Percentiles rank a stretch among this genome's conserved stretches.
These are phyloP conservation scores for Nicator chloris DNA, from an alignment of 2,113 vertebrate genomes.

Conservation along the genomic window DNA sequence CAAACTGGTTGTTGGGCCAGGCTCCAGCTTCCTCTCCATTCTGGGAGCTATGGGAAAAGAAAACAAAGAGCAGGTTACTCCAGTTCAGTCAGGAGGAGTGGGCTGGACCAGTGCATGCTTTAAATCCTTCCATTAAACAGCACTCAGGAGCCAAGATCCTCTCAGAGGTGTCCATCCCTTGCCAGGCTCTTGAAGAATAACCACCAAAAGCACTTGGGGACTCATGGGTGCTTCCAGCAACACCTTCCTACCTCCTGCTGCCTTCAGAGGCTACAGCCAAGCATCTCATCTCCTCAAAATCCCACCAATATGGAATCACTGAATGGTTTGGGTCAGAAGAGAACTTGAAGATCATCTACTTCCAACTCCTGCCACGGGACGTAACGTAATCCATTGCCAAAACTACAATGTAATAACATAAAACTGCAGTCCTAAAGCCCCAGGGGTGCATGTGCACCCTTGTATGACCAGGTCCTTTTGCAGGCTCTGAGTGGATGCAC, in stretches of 20 bases:
- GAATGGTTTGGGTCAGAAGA: not conserved
- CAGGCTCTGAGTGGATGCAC: not conserved
- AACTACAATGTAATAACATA: not conserved
- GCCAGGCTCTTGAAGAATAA: not conserved
- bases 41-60: constrained; percentile 71
- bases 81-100: not conserved
- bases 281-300: not conserved
- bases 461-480: not conserved
- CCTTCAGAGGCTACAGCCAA: not conserved
- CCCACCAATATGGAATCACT: not conserved
- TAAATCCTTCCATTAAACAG: not conserved
- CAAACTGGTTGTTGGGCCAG: constrained; percentile 96
- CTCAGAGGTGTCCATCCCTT: not conserved
- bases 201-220: not conserved
- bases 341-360: not conserved
- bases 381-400: not conserved
- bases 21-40: constrained; percentile 91
- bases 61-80: constrained; percentile 9
- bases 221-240: not conserved
- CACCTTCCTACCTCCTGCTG: not conserved
- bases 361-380: not conserved
- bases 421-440: not conserved
- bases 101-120: not conserved
- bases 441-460: not conserved
- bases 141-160: not conserved